Conservation (phyloP, 53 echinoderm and acorn worm species). For the Paracentrotus lividus region DNA sequence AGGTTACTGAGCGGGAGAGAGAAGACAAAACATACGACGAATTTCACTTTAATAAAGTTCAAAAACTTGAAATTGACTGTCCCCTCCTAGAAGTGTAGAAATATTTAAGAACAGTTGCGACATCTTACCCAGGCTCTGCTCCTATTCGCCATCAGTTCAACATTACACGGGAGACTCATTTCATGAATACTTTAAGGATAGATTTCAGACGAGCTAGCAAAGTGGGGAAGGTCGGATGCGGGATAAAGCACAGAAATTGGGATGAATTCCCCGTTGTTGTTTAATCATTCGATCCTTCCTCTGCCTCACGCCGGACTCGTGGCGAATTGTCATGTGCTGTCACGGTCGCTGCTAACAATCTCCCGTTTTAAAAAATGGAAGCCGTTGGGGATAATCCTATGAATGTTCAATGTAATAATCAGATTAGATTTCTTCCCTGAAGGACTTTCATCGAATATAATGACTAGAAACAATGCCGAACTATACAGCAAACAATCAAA, state of each 20-base stretch:
- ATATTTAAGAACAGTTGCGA: slow-evolving; percentile 11
- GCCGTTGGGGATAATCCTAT: slow-evolving; percentile 54
- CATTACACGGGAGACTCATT: slow-evolving; percentile 29
- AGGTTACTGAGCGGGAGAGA: no score
- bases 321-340: slow-evolving; percentile 30
- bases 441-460: background rate
- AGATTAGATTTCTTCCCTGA: slow-evolving; percentile 29
- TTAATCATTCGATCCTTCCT: slow-evolving; percentile 26
- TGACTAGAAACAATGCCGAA: slow-evolving; percentile 15
- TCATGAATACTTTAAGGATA: slow-evolving; percentile 58
- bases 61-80: no score
- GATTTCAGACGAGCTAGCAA: slow-evolving; percentile 21
- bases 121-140: slow-evolving; percentile 25
- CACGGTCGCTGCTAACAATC: slow-evolving; percentile 2
- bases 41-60: no score
- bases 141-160: background rate
- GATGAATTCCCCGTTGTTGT: slow-evolving; percentile 19
- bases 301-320: background rate
- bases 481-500: background rate
- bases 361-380: slow-evolving; percentile 10
- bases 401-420: slow-evolving; percentile 58
- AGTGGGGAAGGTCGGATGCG: background rate
- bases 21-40: no score
- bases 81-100: no score
- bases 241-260: background rate